Conservation (phyloP, 2,888 invertebrate genomes). For the Branchellion lobata region DNA sequence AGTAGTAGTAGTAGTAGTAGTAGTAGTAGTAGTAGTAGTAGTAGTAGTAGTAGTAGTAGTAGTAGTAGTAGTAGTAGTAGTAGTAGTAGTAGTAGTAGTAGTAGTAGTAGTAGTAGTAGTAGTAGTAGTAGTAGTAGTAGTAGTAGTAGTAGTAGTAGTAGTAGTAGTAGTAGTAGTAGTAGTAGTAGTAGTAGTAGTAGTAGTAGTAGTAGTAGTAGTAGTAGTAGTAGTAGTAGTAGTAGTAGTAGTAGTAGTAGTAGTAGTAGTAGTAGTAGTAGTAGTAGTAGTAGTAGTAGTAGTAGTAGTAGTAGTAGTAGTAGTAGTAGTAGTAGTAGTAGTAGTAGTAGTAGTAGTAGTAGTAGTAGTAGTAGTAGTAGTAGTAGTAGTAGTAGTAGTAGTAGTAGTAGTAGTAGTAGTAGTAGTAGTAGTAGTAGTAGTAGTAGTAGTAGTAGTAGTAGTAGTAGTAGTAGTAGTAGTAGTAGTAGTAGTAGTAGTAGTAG, state of each 20-base stretch:
- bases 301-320: no score
- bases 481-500: no score
- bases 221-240: slow-evolving; percentile 13
- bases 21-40: not conserved
- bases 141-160: slow-evolving; percentile 29
- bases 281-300: no score
- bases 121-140: slow-evolving; percentile 22
- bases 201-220: slow-evolving; percentile 29
- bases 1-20: slow-evolving; percentile 9
- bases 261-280: no score
- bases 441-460: not conserved
- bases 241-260: not conserved
- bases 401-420: slow-evolving; percentile 29
- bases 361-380: slow-evolving; percentile 29
- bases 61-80: not conserved
- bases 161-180: slow-evolving; percentile 29
- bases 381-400: slow-evolving; percentile 26
- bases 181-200: slow-evolving; percentile 26
- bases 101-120: not conserved
- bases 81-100: not conserved
- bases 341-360: slow-evolving; percentile 29
- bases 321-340: slow-evolving; percentile 19
- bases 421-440: slow-evolving; percentile 13
- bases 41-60: not conserved
- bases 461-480: no score